These are phyloP conservation scores for Mormyrops attenuatus DNA, from an alignment of 2,797 vertebrate genomes.

Conservation along the genomic window DNA sequence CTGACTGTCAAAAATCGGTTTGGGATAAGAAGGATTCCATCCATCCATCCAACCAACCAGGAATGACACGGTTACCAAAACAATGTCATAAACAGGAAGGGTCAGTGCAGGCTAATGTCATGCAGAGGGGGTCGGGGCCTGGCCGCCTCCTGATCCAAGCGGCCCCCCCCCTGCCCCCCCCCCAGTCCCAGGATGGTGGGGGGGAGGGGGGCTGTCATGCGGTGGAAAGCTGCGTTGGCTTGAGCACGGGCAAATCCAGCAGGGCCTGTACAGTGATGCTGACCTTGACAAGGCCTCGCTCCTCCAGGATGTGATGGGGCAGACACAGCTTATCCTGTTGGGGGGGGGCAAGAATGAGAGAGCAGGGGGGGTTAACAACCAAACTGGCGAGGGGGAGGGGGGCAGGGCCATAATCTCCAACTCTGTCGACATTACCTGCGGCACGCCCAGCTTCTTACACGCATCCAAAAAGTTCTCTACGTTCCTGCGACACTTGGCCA, in stretches of 20 bases:
- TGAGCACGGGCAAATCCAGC: constrained; percentile 55
- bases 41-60: neutral
- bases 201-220: neutral
- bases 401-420: neutral
- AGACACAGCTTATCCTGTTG: constrained; percentile 87
- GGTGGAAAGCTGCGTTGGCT: neutral
- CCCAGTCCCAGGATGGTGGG: neutral
- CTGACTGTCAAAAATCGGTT: neutral
- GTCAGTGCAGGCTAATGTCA: neutral
- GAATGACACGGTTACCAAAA: neutral
- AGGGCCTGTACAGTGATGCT: constrained; percentile 81
- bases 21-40: neutral
- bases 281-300: constrained; percentile 87
- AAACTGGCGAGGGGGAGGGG: too few relatives aligned
- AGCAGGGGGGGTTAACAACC: neutral
- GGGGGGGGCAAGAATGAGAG: constrained; percentile 9
- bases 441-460: constrained; percentile 75
- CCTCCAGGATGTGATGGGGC: constrained; percentile 94
- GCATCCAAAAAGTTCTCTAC: constrained; percentile 79
- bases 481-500: constrained; percentile 80
- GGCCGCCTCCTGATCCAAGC: neutral
- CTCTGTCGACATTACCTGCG: constrained; percentile 59
- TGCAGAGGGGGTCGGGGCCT: neutral
- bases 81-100: neutral
- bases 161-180: neutral